phyloP scores from a whole-genome alignment of 2,113 vertebrate genomes.

The Pterocles gutturalis region DNA sequence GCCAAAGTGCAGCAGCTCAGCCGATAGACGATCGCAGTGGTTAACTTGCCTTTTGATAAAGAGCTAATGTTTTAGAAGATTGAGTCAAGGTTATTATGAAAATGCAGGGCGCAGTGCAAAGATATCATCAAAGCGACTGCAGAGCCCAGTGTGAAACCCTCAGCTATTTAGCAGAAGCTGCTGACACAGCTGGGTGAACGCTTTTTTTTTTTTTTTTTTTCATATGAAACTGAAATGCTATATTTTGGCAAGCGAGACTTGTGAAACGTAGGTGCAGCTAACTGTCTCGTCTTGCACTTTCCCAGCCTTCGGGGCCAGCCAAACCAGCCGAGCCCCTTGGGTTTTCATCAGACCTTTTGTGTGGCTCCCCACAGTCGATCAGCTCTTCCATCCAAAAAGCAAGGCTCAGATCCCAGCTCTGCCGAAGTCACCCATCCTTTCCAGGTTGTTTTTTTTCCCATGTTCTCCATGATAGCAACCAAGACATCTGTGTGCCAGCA shows the following conservation, averaged over 20 bases:
- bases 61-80: slow-evolving; percentile 53
- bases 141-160: slow-evolving; percentile 28
- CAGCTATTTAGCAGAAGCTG: slow-evolving; percentile 50
- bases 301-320: neutral
- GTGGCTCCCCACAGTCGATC: neutral
- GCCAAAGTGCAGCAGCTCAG: slow-evolving; percentile 50
- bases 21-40: neutral
- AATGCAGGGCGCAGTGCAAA: neutral
- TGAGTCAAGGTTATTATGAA: slow-evolving; percentile 54
- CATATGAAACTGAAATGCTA: neutral
- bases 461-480: neutral
- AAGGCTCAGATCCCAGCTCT: neutral
- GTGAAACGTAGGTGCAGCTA: slow-evolving; percentile 1
- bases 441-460: neutral
- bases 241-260: neutral
- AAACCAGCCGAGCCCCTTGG: fast-evolving
- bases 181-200: slow-evolving; percentile 36
- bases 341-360: neutral
- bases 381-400: neutral
- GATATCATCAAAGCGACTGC: slow-evolving; percentile 38
- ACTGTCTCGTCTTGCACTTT: neutral
- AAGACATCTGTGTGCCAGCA: neutral
- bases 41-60: slow-evolving; percentile 47
- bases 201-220: neutral
- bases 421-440: neutral